Base-by-base conservation (phyloP, 2,797 vertebrate genomes). In the Malurus leucopterus region DNA sequence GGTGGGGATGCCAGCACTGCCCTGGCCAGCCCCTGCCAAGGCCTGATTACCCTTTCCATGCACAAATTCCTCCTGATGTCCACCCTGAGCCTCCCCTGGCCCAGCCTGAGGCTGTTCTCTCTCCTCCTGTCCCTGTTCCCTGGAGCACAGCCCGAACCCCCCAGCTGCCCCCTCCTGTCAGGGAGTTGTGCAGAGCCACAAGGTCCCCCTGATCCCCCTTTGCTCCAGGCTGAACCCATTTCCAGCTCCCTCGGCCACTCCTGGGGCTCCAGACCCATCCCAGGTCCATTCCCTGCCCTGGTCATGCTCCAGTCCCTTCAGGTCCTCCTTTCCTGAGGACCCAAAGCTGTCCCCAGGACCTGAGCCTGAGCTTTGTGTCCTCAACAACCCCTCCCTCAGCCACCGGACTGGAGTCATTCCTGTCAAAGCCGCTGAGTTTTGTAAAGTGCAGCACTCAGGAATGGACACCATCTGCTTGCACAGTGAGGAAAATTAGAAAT, bases 241-340 rank as follows among this genome's bases (percentile, higher is more conserved):
- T 34, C 57, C 82, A 76, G 63, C 30, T 62, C 41, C 30, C 55
- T 55, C 41, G 49, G 55, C 24, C 0, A 0, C 15, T 59, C 20
- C 38, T 44, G 46, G 29, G 0, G n/a, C 24, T 68, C 29, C 47
- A 47, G 29, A 2, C 47, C 54, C 47, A 53, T 58, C 41, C 10
- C 55, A 69, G 34, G 41, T 75, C 54, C 0, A 0, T 41, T 55
- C 49, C 41, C 30, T 5, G 3, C 34, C 6, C 55, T 84, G 62
- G 20, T 47, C 40, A 1, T 0, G 0, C 24, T 47, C 34, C 57
- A 69, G 30, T n/a, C 26, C 15, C 36, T 49, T 41, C 1, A 0
- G 1, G 41, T 14, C 41, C 41, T 21, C 32, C 53, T 19, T n/a
- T 69, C 50, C 43, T 36, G 43, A 36, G 50, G 11, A 15, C 22